A percentile compares a stretch with the other conserved stretches of the same genome.
Conservation (phyloP, 2,888 invertebrate genomes). For the Parnassius smintheus region DNA sequence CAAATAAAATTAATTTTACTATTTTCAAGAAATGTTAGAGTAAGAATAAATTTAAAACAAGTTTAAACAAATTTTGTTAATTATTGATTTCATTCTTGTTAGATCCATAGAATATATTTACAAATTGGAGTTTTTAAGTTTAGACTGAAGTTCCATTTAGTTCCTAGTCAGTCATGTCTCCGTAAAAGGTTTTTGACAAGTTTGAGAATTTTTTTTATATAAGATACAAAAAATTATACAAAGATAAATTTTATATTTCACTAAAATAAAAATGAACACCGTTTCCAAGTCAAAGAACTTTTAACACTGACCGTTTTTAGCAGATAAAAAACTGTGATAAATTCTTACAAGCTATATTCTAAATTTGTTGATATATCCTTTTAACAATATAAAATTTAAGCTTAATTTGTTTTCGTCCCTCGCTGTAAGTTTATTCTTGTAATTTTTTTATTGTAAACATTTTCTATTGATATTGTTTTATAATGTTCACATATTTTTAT, state of each 20-base stretch:
- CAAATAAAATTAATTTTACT: conserved; percentile 23
- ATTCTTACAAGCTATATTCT: conserved; percentile 17
- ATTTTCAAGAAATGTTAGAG: conserved; percentile 14
- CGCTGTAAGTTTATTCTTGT: conserved; percentile 7
- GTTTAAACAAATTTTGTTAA: conserved; percentile 10
- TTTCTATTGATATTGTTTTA: conserved; percentile 21
- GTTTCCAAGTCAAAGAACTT: not conserved
- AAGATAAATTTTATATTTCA: conserved; percentile 19
- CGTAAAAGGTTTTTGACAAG: conserved; percentile 17
- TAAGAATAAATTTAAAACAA: conserved; percentile 11
- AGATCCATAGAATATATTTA: conserved; percentile 26
- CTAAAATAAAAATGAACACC: conserved; percentile 1
- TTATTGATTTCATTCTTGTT: conserved; percentile 8
- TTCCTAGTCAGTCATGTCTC: conserved; percentile 21
- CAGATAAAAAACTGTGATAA: conserved; percentile 22
- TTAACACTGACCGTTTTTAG: conserved; percentile 14
- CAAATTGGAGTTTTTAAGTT: conserved; percentile 21
- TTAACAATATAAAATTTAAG: conserved; percentile 19
- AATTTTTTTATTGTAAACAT: conserved; percentile 22
- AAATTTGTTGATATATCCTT: conserved; percentile 22
- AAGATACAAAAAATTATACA: conserved; percentile 7
- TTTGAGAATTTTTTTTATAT: conserved; percentile 22
- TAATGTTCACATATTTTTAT: not conserved
- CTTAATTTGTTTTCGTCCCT: conserved; percentile 10
- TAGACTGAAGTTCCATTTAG: conserved; percentile 25